Evolutionary conservation across 1,140 invertebrate species (phyloP), one percentile per base, ranked within the genome.

Genomic region (Bathynomus jamesi): DNA sequence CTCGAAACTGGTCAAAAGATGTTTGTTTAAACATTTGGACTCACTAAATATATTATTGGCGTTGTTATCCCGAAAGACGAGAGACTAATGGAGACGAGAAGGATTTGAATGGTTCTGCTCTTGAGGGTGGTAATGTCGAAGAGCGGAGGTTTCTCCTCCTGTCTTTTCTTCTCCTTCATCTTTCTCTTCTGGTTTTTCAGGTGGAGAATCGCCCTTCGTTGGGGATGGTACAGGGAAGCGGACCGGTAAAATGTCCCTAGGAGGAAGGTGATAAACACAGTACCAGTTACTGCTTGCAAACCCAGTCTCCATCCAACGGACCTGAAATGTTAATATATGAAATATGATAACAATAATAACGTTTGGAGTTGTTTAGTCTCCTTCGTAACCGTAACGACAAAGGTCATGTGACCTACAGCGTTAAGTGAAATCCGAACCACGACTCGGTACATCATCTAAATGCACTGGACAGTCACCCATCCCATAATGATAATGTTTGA

Each of bases 151-250:
- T 89, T 87, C 72, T 93, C 91, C 70, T 92, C 90, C 27, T 79
- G 76, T 24, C 75, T 25, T 30, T 78, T 74, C 66, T 79, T 79
- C 73, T 76, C 77, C 65, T 79, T 78, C 28, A 85, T 80, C 75
- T 93, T 93, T 65, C 91, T 84, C 79, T 93, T 92, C 82, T 95
- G 92, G 80, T 92, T 94, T 81, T 95, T 95, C 69, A 95, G 86
- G 80, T 95, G 92, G 21, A 94, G 84, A 76, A 95, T 95, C 30
- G 93, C 92, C 61, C 93, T 85, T 71, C 93, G 81, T 80, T 94
- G 92, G 0, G 92, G 93, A 82, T 95, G 93, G 79, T 95, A 95
- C 0, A 95, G 83, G 0, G 92, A 94, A 0, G 92, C 92, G 10
- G 92, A 93, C 21, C 93, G 87, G 81, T 95, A 95, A 82, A 93